Evolutionary conservation across 2,888 invertebrate species (phyloP).

Genomic region (Hipparchia sbordonii): DNA sequence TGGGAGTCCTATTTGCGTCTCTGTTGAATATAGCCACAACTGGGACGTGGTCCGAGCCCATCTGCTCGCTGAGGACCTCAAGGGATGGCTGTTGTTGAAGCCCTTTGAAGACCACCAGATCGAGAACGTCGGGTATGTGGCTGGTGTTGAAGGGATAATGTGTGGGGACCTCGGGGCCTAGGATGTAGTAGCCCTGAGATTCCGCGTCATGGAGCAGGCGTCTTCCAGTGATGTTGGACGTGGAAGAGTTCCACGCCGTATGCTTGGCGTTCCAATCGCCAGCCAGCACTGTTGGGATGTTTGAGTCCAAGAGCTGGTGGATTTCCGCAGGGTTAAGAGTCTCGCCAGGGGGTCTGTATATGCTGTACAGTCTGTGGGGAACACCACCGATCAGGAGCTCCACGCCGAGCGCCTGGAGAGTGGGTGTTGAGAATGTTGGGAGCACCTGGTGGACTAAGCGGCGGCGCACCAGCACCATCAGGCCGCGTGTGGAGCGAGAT

Average conservation of each 20-base stretch:
- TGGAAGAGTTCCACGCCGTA: neutral
- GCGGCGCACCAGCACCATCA: neutral
- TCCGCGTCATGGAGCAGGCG: no score
- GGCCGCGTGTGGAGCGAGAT: neutral
- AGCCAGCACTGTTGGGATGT: neutral
- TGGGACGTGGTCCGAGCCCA: no score
- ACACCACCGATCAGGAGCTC: neutral
- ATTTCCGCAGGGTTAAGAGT: neutral
- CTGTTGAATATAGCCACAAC: neutral
- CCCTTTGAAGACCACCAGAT: neutral
- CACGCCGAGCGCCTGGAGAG: neutral
- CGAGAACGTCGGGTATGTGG: neutral
- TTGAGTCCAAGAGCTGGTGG: neutral
- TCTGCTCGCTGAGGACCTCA: no score
- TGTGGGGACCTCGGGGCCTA: neutral
- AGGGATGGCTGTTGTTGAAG: no score
- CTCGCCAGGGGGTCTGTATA: neutral
- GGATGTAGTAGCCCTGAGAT: neutral
- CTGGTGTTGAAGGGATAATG: neutral
- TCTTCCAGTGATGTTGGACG: no score
- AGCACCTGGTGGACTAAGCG: neutral
- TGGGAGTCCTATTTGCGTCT: neutral
- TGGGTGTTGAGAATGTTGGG: neutral
- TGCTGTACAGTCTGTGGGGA: neutral
- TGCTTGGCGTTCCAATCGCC: neutral